Evolutionary conservation across 2,888 invertebrate species (phyloP), one percentile per base, ranked within the genome.

Genomic region (Drosophila kokeensis): DNA sequence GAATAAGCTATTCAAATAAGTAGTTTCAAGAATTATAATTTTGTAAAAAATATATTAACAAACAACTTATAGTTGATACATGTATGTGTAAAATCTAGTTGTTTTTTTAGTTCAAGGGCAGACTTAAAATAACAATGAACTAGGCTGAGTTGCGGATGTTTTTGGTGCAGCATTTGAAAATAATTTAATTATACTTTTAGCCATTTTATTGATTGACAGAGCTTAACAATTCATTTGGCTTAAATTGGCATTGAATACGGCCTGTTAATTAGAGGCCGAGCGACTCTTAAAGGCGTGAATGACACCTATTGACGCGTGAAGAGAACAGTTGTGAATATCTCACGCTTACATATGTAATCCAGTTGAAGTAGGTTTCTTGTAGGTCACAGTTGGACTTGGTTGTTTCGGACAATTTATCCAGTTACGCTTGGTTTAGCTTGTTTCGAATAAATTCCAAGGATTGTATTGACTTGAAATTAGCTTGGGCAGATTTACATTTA

Each of bases 361-460:
- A 13, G 18, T 4, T 15, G 15, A 32, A 30, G 11, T 21, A 2
- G 2, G 11, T 1, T 4, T 32, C 2, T 1, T 15, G 15, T 15
- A 7, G 24, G 3, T 7, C 18, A 5, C 50, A 50, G 34, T 34
- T 11, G 15, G 65, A 1, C 15, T 2, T n/a, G 21, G 8, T 36
- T 80, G 61, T 77, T 84, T 13, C 2, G 24, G 55, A 55, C 67
- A 11, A 75, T 65, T 40, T 30, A 54, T 7, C 29, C 69, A 15
- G 76, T 73, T 13, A 61, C 78, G 7, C 15, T 81, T 13, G 21
- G 21, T 1, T 21, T 24, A 15, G 13, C 15, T 57, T 27, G 2
- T 13, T 45, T 32, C 54, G 50, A 1, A 55, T 74, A 27, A 21
- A 42, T 32, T 83, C 82, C 11, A 69, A 64, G 29, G 63, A 30